Percentiles rank a stretch among this genome's conserved stretches.
Evolutionary conservation across 2,888 invertebrate species (phyloP).

Genomic region (Sminthurides aquaticus): DNA sequence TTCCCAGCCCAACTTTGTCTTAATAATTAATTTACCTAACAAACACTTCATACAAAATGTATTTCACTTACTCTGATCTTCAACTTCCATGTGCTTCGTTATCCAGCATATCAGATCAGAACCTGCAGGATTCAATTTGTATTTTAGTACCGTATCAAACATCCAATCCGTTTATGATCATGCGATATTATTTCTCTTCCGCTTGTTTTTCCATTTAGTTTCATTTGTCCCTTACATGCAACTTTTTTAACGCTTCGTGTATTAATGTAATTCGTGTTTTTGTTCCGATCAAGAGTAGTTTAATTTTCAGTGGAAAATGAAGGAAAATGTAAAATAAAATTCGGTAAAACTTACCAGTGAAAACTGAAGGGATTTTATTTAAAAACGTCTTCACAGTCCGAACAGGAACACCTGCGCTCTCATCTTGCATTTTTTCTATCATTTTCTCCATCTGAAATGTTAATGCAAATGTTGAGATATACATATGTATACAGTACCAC

Average conservation of each 20-base stretch:
- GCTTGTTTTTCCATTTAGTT: too few species aligned
- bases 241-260: not conserved
- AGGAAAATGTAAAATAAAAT: too few species aligned
- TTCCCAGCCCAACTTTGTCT: too few species aligned
- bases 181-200: too few species aligned
- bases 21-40: too few species aligned
- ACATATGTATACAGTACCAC: too few species aligned
- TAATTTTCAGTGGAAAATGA: too few species aligned
- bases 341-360: constrained; percentile 57
- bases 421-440: constrained; percentile 93
- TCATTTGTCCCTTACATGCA: too few species aligned
- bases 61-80: constrained; percentile 62
- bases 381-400: constrained; percentile 97
- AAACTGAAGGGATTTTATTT: constrained; percentile 96
- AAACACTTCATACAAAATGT: too few species aligned
- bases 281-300: too few species aligned
- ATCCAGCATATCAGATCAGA: constrained; percentile 92
- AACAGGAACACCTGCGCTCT: constrained; percentile 85
- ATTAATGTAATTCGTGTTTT: too few species aligned
- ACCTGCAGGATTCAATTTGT: constrained; percentile 56
- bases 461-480: too few species aligned
- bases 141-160: not conserved
- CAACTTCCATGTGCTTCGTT: constrained; percentile 79
- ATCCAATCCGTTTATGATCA: not conserved
- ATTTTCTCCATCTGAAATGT: constrained; percentile 80